phyloP scores from a whole-genome alignment of 1,140 invertebrate species.

The Calosoma granatense region DNA sequence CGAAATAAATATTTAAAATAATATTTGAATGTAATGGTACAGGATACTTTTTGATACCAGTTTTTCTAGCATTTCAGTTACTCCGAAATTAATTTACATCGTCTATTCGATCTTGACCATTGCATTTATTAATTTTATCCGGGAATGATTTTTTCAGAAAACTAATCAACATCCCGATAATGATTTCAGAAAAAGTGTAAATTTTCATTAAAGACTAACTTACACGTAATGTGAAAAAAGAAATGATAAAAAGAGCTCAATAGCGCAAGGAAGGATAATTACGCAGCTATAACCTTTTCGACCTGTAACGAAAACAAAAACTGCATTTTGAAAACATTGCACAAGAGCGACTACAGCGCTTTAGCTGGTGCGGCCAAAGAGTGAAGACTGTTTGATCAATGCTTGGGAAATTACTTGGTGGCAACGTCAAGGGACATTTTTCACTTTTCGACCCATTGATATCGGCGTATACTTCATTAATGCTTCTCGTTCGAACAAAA shows the following conservation, averaged over 20 bases:
- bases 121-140: no score
- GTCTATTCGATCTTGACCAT: no score
- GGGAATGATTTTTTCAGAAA: no score
- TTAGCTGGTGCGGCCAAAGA: not conserved
- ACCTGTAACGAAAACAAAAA: conserved; percentile 3
- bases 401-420: not conserved
- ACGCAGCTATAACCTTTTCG: no score
- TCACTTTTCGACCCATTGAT: not conserved
- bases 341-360: not conserved
- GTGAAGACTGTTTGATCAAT: not conserved
- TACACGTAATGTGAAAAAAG: not conserved
- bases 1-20: no score
- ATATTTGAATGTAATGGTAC: no score
- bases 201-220: not conserved
- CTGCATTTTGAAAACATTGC: not conserved
- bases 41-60: no score
- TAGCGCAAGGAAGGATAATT: not conserved
- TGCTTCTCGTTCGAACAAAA: not conserved
- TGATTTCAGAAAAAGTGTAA: no score
- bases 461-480: conserved; percentile 2
- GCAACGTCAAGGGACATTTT: not conserved
- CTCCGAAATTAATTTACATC: no score
- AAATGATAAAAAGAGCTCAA: not conserved
- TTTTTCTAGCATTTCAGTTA: no score
- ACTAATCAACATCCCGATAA: no score